A percentile compares a stretch with the other conserved stretches of the same genome.
These are phyloP conservation scores for Caenorhabditis briggsae DNA, from an alignment of 1,140 invertebrate genomes.

Conservation along the genomic window DNA sequence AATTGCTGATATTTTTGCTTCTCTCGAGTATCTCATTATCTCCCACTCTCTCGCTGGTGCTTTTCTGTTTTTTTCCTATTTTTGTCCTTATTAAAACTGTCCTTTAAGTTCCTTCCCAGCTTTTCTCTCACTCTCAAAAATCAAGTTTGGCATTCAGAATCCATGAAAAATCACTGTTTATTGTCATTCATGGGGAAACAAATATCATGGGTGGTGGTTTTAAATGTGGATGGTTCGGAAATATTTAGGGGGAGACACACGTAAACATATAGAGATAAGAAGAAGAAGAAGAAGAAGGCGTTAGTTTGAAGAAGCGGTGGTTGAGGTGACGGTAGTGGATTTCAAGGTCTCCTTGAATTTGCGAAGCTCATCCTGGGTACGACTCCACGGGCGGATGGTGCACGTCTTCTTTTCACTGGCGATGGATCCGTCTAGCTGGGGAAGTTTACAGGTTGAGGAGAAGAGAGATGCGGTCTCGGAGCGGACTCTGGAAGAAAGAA, in stretches of 20 bases:
- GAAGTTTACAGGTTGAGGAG: constrained; percentile 48
- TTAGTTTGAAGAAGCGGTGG: not conserved
- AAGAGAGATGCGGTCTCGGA: constrained; percentile 28
- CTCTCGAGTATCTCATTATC: constrained; percentile 36
- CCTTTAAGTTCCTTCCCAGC: not conserved
- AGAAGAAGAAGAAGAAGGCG: not conserved
- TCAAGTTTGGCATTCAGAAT: not conserved
- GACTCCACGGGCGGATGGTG: constrained; percentile 52
- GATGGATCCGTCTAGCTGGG: not conserved
- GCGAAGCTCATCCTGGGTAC: constrained; percentile 54
- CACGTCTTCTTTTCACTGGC: constrained; percentile 49
- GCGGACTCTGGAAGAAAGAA: constrained; percentile 1
- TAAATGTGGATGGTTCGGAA: not conserved
- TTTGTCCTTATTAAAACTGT: not conserved
- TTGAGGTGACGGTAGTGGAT: constrained; percentile 46
- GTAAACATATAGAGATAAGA: not conserved
- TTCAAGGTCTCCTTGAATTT: constrained; percentile 61
- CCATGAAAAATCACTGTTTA: not conserved
- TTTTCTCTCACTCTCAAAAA: not conserved
- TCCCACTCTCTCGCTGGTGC: not conserved
- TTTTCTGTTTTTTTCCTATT: constrained; percentile 26
- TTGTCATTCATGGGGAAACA: not conserved
- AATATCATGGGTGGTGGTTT: not conserved
- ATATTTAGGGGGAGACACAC: not conserved
- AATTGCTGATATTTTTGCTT: not conserved